Percentiles rank a stretch among this genome's conserved stretches.
These are phyloP conservation scores for Fregetta grallaria DNA, from an alignment of 2,113 vertebrate species.

Conservation along the genomic window DNA sequence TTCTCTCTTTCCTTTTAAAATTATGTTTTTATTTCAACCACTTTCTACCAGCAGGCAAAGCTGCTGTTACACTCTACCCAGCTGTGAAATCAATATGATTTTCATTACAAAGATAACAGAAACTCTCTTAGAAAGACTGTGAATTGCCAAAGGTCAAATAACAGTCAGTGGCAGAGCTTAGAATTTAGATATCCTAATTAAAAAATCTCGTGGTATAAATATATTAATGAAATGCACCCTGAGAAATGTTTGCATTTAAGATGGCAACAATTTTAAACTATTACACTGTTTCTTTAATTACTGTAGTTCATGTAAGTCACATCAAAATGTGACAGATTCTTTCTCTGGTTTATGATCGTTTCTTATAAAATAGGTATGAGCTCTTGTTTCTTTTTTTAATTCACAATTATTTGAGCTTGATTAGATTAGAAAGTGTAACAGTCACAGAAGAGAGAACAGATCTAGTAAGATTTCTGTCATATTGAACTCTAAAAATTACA, in stretches of 20 bases:
- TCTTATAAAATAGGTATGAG: not conserved
- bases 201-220: constrained; percentile 49
- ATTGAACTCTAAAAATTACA: not conserved
- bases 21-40: constrained; percentile 62
- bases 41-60: constrained; percentile 62
- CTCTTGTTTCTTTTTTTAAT: not conserved
- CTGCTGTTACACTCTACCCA: constrained; percentile 64
- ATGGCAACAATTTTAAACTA: constrained; percentile 1
- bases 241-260: constrained; percentile 43
- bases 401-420: not conserved
- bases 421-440: not conserved
- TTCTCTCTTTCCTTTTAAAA: constrained; percentile 56
- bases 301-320: not conserved
- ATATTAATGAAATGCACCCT: constrained; percentile 55
- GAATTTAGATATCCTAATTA: constrained; percentile 67
- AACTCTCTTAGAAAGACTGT: constrained; percentile 61
- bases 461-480: not conserved
- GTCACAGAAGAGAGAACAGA: not conserved
- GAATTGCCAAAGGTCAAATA: constrained; percentile 69
- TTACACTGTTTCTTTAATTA: constrained; percentile 34
- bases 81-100: constrained; percentile 71
- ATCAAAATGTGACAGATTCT: not conserved
- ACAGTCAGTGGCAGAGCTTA: constrained; percentile 56
- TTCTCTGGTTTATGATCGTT: not conserved
- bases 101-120: constrained; percentile 70